Evolutionary conservation across 1,140 invertebrate species (phyloP).

Genomic region (Drosophila athabasca): DNA sequence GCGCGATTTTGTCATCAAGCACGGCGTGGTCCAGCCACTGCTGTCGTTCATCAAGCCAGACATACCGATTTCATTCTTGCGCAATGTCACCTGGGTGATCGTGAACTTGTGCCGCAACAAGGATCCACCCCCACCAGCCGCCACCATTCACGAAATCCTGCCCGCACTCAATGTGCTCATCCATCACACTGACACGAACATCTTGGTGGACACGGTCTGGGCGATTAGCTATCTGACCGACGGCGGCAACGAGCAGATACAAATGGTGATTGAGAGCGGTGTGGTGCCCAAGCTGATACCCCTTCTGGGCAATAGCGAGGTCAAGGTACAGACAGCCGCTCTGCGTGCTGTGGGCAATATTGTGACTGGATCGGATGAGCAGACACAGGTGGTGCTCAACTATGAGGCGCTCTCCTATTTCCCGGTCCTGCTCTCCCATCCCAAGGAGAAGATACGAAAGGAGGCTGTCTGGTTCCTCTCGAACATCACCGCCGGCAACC

Average conservation of each 20-base stretch:
- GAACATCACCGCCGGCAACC: slow-evolving; percentile 99
- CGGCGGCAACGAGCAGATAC: slow-evolving; percentile 99
- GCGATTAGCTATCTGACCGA: slow-evolving; percentile 99
- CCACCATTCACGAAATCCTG: slow-evolving; percentile 96
- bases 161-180: slow-evolving; percentile 97
- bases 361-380: slow-evolving; percentile 99
- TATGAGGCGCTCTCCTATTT: slow-evolving; percentile 97
- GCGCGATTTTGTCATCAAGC: slow-evolving; percentile 95
- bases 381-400: slow-evolving; percentile 97
- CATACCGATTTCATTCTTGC: slow-evolving; percentile 95
- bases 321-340: slow-evolving; percentile 98
- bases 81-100: slow-evolving; percentile 99
- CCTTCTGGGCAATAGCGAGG: slow-evolving; percentile 96
- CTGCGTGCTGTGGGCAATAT: slow-evolving; percentile 99
- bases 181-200: slow-evolving; percentile 97
- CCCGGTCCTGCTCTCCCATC: slow-evolving; percentile 93
- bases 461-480: slow-evolving; percentile 99
- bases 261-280: slow-evolving; percentile 98
- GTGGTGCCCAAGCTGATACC: slow-evolving; percentile 98
- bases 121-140: slow-evolving; percentile 93
- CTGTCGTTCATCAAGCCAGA: slow-evolving; percentile 96
- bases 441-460: slow-evolving; percentile 91
- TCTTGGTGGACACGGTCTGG: slow-evolving; percentile 99
- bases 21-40: slow-evolving; percentile 95
- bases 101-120: slow-evolving; percentile 98